These are phyloP conservation scores for Drosophila bipectinata DNA, from an alignment of 1,140 invertebrate species.

Conservation along the genomic window DNA sequence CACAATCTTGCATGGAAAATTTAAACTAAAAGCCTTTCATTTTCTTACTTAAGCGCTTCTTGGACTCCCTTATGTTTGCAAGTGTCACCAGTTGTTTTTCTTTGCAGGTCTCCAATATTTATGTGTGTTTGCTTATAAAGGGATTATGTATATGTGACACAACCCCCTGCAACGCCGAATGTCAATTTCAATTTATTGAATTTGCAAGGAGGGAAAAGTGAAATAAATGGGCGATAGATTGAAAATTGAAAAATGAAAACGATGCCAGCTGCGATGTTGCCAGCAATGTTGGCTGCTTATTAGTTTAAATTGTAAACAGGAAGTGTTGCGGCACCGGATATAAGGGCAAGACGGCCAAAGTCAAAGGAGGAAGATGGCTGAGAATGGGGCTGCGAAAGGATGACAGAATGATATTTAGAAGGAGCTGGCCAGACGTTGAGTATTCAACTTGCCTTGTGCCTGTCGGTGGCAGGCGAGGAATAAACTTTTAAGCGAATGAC, in stretches of 20 bases:
- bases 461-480: constrained; percentile 59
- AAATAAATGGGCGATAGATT: constrained; percentile 51
- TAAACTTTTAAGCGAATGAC: constrained; percentile 58
- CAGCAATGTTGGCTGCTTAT: constrained; percentile 63
- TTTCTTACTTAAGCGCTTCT: neutral
- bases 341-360: constrained; percentile 31
- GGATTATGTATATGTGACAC: constrained; percentile 17
- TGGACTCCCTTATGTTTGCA: too few species aligned
- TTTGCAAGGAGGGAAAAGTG: constrained; percentile 35
- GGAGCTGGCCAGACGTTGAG: constrained; percentile 4
- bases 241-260: constrained; percentile 62
- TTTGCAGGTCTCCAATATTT: neutral
- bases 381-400: neutral
- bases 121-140: constrained; percentile 23
- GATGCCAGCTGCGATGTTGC: constrained; percentile 48
- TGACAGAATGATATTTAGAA: constrained; percentile 14
- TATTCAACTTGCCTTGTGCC: constrained; percentile 43
- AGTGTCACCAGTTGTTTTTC: neutral
- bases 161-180: constrained; percentile 38
- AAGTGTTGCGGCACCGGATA: constrained; percentile 73
- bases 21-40: too few species aligned
- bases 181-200: constrained; percentile 72
- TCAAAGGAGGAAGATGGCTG: constrained; percentile 1
- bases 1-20: neutral
- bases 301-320: constrained; percentile 81